Base-by-base conservation (phyloP, 2,888 invertebrate species). In the Ormyrus rosae region DNA sequence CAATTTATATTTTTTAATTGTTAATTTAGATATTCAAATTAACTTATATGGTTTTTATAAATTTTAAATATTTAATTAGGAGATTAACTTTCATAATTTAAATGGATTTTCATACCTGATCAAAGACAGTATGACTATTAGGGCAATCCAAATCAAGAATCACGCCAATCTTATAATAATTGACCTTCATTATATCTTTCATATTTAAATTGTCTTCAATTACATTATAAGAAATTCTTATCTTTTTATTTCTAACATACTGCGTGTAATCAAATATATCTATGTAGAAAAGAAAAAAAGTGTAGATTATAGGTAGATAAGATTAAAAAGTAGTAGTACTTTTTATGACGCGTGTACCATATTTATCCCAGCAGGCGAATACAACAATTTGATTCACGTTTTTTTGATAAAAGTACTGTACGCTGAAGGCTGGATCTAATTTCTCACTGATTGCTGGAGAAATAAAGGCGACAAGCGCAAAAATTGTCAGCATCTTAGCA, bases 91-190 rank as follows among this genome's bases (percentile, higher is more conserved):
- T n/a, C 10, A 61, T 45, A 6, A 10, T 67, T 67, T 3, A 6
- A 53, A 1, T 10, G 1, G 34, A 34, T 34, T 64, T 48, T 8
- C 4, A 11, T 61, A 87, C 88, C 85, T 87, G 85, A 34, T 85
- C 69, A n/a, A 88, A 83, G 70, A 87, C 81, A 51, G 70, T 80
- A 46, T 84, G 72, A 81, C 85, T 86, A 8, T 63, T 58, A 7
- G 82, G 79, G 80, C 88, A 88, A 81, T 88, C 87, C n/a, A 86
- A 74, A 80, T 88, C 86, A 5, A 87, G 82, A 55, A 88, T 74
- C 6, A 88, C 82, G 6, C 88, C 88, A 10, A 88, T 73, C 72
- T 84, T 86, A 70, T 87, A 87, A 73, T 88, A 87, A 83, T 87
- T 85, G 1, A 87, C 85, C 78, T 84, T 84, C 11, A 88, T 73